Evolutionary conservation across 2,797 vertebrate species (phyloP).

Genomic region (Helarctos malayanus): DNA sequence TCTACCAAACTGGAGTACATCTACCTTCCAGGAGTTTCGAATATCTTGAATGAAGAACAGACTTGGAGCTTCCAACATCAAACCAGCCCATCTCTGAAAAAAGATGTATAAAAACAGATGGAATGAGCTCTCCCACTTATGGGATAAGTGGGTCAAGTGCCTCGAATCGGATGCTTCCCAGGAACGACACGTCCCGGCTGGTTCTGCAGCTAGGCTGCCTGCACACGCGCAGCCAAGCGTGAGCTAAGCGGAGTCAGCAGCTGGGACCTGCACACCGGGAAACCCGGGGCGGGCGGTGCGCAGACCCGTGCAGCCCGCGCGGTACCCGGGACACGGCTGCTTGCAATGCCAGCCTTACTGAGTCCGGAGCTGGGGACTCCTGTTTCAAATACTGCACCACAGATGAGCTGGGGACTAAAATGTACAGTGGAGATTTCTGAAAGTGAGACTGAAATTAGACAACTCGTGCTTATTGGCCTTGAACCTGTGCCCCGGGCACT

Average conservation of each 20-base stretch:
- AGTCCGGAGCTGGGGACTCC: not conserved
- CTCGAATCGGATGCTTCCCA: not conserved
- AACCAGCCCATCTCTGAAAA: not conserved
- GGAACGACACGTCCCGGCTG: not conserved
- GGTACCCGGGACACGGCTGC: not conserved
- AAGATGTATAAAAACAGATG: not conserved
- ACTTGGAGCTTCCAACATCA: not conserved
- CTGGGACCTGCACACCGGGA: not conserved
- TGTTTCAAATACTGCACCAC: not conserved
- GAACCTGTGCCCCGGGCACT: not conserved
- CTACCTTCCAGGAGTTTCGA: not conserved
- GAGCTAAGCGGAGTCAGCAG: not conserved
- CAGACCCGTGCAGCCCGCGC: rapidly evolving
- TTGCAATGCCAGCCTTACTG: not conserved
- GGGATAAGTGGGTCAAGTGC: not conserved
- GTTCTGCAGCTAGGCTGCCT: not conserved
- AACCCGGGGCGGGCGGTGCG: not conserved
- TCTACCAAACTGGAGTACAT: not conserved
- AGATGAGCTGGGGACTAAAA: not conserved
- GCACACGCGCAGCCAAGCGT: not conserved
- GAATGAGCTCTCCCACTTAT: not conserved
- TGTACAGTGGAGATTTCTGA: not conserved
- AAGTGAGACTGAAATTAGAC: not conserved
- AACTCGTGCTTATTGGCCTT: not conserved
- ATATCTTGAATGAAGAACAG: not conserved